Evolutionary conservation across 2,113 vertebrate species (phyloP), one percentile per base, ranked within the genome.

Genomic region (Phyllostomus hastatus): DNA sequence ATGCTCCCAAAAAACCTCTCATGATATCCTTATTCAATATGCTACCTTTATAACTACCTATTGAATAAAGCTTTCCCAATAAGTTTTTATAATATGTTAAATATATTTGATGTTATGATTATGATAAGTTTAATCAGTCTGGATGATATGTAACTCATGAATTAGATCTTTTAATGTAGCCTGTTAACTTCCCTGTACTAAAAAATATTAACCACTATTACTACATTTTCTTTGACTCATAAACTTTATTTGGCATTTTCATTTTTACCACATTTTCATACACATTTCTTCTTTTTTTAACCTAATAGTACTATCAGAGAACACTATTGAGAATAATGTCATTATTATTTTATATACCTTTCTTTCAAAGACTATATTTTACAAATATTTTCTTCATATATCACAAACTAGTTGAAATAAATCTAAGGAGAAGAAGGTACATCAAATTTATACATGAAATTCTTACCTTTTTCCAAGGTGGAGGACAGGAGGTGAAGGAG

Each of bases 391-490:
- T 95, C 5, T 93, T 88, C 59, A 35, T 15, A 69, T 66, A 72
- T 3, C 15, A 35, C 57, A 75, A 54, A 5, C 2, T 81, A 82
- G 3, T 35, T 50, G 14, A 82, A 81, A 92, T 94, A 88, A 94
- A 66, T 10, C 15, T 61, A 24, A 89, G 19, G 33, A 86, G 31
- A 33, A n/a, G 1, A 33, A n/a, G 1, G 41, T 92, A 78, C 20
- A 35, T 78, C 33, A 16, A 90, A 69, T 66, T 95, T 24, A 26
- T 35, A 7, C 22, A 10, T 94, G 41, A 73, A 89, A 67, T 66
- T 61, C 94, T 97, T 97, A 97, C 97, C 97, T 93, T 90, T 38
- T 52, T 83, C 89, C 73, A 48, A 92, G 26, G 33, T 31, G 26
- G 81, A 92, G 78, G 90, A 95, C 4, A 93, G 76, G 89, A 90